Percentiles rank a stretch among this genome's conserved stretches.
Evolutionary conservation across 2,888 invertebrate genomes (phyloP).

Genomic region (Trissoscelio sp.): DNA sequence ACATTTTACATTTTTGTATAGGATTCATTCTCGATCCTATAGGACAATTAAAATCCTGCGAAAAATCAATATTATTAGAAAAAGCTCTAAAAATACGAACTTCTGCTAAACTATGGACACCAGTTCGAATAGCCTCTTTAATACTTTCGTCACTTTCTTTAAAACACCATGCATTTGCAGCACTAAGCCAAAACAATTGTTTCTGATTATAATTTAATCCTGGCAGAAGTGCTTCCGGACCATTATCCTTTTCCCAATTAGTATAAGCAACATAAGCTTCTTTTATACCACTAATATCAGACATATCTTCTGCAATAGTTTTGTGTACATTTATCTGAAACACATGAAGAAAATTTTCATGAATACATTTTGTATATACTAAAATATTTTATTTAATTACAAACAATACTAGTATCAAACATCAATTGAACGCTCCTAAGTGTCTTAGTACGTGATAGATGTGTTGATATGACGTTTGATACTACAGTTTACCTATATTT

Average conservation of each 20-base stretch:
- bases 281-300: constrained; percentile 96
- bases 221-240: constrained; percentile 87
- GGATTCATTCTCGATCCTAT: constrained; percentile 86
- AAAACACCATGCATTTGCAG: constrained; percentile 86
- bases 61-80: constrained; percentile 85
- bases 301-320: constrained; percentile 90
- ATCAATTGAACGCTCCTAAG: too few relatives aligned
- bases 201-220: constrained; percentile 88
- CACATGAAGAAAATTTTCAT: not conserved
- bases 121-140: not conserved
- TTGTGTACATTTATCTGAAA: not conserved
- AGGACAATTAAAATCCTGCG: constrained; percentile 83
- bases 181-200: constrained; percentile 79
- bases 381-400: too few relatives aligned
- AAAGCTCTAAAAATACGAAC: not conserved
- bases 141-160: constrained; percentile 84
- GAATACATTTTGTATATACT: too few relatives aligned
- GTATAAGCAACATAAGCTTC: constrained; percentile 94
- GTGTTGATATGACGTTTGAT: too few relatives aligned
- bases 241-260: constrained; percentile 88
- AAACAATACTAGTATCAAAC: too few relatives aligned
- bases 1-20: constrained; percentile 85
- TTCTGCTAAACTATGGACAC: not conserved
- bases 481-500: too few relatives aligned
- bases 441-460: too few relatives aligned